phyloP scores from a whole-genome alignment of 1,140 invertebrate genomes.

The Nomia melanderi region DNA sequence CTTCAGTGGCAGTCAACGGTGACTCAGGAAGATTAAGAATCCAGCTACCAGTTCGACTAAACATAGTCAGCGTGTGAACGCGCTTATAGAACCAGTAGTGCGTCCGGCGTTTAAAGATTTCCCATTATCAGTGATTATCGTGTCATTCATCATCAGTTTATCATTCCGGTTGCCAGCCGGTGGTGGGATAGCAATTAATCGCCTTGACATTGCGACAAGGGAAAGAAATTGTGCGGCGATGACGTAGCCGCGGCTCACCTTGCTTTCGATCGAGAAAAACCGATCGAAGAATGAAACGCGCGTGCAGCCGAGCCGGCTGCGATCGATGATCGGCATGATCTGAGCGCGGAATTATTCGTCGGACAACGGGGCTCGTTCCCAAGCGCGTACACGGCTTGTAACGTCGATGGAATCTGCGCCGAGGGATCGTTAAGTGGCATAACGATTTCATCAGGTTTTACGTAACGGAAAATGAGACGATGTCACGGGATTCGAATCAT shows the following conservation, averaged over 20 bases:
- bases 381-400: conserved; percentile 8
- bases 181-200: conserved; percentile 9
- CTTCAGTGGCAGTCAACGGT: no score
- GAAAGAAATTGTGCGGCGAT: conserved; percentile 44
- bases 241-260: conserved; percentile 42
- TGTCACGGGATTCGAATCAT: background rate
- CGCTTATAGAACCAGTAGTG: no score
- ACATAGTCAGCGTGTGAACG: no score
- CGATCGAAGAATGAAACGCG: conserved; percentile 26
- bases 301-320: background rate
- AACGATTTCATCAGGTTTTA: conserved; percentile 61
- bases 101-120: no score
- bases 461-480: conserved; percentile 30
- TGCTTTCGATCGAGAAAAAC: conserved; percentile 53
- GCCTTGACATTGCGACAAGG: conserved; percentile 55
- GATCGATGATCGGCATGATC: conserved; percentile 10
- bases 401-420: conserved; percentile 18
- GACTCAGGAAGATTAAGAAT: no score
- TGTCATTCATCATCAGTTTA: no score
- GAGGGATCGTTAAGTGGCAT: conserved; percentile 26
- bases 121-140: no score
- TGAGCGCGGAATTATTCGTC: conserved; percentile 23
- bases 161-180: no score
- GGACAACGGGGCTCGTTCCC: conserved; percentile 11
- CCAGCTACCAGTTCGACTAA: no score